phyloP scores from a whole-genome alignment of 2,888 invertebrate genomes.

The Amiota communis region DNA sequence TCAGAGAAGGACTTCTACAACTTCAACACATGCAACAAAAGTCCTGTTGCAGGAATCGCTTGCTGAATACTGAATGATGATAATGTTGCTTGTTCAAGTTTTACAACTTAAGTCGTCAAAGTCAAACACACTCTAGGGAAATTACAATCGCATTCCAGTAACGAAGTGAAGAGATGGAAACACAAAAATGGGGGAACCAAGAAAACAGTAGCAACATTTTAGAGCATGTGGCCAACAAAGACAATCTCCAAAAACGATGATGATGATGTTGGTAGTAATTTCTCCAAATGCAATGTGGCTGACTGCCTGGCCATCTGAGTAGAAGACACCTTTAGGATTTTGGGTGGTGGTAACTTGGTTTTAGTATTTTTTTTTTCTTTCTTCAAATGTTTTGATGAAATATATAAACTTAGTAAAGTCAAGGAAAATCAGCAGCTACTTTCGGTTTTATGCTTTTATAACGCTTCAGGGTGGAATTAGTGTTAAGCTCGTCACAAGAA shows the following conservation, averaged over 20 bases:
- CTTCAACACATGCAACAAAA: conserved; percentile 21
- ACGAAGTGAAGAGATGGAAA: conserved; percentile 52
- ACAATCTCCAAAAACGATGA: too few relatives aligned
- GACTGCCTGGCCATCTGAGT: not conserved
- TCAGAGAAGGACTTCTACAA: conserved; percentile 11
- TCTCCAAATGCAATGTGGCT: not conserved
- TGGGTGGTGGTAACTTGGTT: conserved; percentile 41
- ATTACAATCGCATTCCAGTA: conserved; percentile 69
- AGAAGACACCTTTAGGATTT: not conserved
- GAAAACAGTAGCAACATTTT: conserved; percentile 49
- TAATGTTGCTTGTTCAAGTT: conserved; percentile 68
- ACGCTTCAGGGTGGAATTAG: conserved; percentile 69
- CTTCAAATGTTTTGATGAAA: conserved; percentile 57
- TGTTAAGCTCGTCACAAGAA: conserved; percentile 49
- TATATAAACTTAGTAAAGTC: conserved; percentile 32
- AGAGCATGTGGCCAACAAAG: conserved; percentile 25
- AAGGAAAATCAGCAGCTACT: conserved; percentile 30
- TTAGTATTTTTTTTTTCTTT: conserved; percentile 33
- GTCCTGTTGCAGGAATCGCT: not conserved
- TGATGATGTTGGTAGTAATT: too few relatives aligned
- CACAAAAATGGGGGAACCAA: conserved; percentile 41
- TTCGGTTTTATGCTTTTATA: conserved; percentile 58
- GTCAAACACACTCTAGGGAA: conserved; percentile 72
- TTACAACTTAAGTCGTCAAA: conserved; percentile 73
- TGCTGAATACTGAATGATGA: conserved; percentile 50